Conservation (phyloP, 2,797 vertebrate species). For the Merluccius polli region DNA sequence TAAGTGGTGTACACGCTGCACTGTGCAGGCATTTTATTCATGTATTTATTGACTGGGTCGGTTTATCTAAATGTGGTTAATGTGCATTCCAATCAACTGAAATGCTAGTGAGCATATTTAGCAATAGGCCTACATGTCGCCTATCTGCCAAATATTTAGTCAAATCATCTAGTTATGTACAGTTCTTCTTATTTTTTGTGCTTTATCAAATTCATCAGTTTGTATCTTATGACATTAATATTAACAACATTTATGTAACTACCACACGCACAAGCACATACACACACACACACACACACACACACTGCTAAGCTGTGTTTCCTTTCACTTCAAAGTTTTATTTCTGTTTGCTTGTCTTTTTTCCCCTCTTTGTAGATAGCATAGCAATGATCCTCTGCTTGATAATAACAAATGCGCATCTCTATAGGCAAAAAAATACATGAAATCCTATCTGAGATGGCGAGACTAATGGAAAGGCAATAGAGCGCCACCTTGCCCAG, state of each 20-base stretch:
- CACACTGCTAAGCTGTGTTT: no score
- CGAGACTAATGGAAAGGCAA: constrained; percentile 45
- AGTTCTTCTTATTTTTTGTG: no score
- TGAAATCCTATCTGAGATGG: constrained; percentile 22
- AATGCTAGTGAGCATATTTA: background rate
- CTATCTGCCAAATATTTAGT: no score
- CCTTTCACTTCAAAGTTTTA: background rate
- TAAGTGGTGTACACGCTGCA: background rate
- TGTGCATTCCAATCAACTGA: no score
- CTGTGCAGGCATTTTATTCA: background rate
- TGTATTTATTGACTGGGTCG: background rate
- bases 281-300: background rate
- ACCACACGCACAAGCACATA: background rate
- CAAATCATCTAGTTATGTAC: no score
- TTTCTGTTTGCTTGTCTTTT: background rate
- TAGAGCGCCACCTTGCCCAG: constrained; percentile 13
- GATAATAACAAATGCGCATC: background rate
- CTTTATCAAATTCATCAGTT: background rate
- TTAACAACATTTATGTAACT: background rate
- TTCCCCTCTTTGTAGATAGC: no score
- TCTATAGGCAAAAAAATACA: constrained; percentile 15
- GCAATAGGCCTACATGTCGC: background rate
- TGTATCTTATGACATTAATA: background rate
- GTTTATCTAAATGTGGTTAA: background rate
- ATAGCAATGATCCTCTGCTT: background rate